Percentiles rank a stretch among this genome's conserved stretches.
Conservation (phyloP, 2,113 vertebrate genomes). For the Bucco capensis region DNA sequence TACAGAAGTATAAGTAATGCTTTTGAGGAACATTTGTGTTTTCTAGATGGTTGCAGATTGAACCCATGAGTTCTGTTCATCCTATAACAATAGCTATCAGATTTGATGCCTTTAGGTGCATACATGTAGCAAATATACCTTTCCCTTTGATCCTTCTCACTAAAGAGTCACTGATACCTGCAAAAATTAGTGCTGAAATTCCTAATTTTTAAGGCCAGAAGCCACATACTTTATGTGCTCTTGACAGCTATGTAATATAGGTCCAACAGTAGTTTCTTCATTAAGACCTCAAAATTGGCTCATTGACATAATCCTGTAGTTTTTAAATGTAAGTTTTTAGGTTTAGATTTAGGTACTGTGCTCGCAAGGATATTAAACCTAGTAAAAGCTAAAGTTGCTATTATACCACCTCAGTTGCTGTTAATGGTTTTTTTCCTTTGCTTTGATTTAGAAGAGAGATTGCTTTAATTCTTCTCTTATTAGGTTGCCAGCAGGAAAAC, state of each 20-base stretch:
- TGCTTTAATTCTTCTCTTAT: conserved; percentile 40
- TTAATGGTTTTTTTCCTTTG: not conserved
- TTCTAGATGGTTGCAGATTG: not conserved
- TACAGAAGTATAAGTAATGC: not conserved
- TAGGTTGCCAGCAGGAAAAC: conserved; percentile 87
- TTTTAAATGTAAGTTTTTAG: not conserved
- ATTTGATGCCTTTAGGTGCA: not conserved
- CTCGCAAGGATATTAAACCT: not conserved
- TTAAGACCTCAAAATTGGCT: not conserved
- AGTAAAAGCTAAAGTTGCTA: not conserved
- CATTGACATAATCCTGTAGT: not conserved
- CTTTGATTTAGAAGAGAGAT: conserved; percentile 10
- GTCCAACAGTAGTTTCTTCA: not conserved
- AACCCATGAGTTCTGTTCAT: not conserved
- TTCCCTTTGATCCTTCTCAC: not conserved
- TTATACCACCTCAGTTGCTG: not conserved
- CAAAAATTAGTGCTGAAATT: not conserved
- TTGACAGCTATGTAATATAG: not conserved
- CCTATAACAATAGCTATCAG: not conserved
- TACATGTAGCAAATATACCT: not conserved
- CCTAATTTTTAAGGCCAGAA: not conserved
- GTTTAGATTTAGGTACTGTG: not conserved
- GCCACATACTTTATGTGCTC: not conserved
- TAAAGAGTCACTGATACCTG: not conserved
- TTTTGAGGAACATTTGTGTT: not conserved